These are phyloP conservation scores for Hiodon tergisus DNA, from an alignment of 2,113 vertebrate species.

Conservation along the genomic window DNA sequence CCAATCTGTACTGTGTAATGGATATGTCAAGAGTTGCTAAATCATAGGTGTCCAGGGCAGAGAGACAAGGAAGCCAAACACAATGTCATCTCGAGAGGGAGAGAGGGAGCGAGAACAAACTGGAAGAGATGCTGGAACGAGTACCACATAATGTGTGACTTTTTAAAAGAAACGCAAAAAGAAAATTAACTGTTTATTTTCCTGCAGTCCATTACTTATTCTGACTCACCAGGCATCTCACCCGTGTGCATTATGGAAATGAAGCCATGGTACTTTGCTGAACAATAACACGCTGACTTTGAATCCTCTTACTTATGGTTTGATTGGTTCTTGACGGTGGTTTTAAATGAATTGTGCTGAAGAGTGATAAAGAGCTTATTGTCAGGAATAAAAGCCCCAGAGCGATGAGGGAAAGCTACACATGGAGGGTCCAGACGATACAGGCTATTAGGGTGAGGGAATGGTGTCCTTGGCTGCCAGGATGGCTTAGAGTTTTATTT, in stretches of 20 bases:
- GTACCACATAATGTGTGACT: conserved; percentile 40
- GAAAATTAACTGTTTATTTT: conserved; percentile 54
- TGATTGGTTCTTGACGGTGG: conserved; percentile 74
- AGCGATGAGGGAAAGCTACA: conserved; percentile 70
- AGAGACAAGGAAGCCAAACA: conserved; percentile 67
- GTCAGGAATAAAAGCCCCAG: conserved; percentile 72
- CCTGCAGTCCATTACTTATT: conserved; percentile 50
- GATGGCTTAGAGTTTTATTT: conserved; percentile 72
- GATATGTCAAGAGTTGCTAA: conserved; percentile 79
- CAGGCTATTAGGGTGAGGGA: conserved; percentile 68
- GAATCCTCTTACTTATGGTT: conserved; percentile 77
- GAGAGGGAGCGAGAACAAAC: conserved; percentile 15
- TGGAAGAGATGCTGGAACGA: conserved; percentile 30
- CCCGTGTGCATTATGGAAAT: conserved; percentile 65
- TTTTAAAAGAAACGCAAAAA: conserved; percentile 34
- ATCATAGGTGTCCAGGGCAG: conserved; percentile 60
- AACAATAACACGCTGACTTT: conserved; percentile 75
- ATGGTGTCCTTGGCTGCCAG: conserved; percentile 74
- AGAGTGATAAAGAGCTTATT: conserved; percentile 78
- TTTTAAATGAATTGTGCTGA: conserved; percentile 78
- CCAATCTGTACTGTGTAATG: conserved; percentile 73
- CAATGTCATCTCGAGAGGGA: conserved; percentile 30
- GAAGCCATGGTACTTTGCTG: conserved; percentile 66
- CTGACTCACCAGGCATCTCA: conserved; percentile 57
- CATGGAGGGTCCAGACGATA: conserved; percentile 68